Evolutionary conservation across 2,113 vertebrate genomes (phyloP).

Genomic region (Arenaria interpres): DNA sequence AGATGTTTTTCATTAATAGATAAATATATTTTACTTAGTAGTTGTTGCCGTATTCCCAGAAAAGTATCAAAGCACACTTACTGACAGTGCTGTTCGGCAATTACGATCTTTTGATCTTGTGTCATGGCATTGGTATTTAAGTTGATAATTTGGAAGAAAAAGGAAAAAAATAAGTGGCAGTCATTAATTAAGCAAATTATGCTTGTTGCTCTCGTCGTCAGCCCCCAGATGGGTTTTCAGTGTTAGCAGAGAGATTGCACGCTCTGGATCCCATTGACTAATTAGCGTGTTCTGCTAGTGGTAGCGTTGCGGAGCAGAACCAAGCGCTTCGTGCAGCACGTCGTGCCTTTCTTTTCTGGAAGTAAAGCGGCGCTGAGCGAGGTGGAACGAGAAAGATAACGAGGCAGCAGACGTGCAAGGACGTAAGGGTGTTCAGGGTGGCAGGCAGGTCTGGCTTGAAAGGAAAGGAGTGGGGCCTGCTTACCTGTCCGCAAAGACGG

Average conservation of each 20-base stretch:
- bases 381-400: background rate
- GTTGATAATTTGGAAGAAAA: background rate
- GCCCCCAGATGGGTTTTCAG: background rate
- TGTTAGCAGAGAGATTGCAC: background rate
- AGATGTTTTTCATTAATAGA: background rate
- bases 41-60: background rate
- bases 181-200: background rate
- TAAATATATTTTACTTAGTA: background rate
- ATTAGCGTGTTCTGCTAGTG: background rate
- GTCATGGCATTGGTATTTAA: background rate
- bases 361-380: background rate
- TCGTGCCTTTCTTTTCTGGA: background rate
- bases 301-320: background rate
- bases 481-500: accelerated
- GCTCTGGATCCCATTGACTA: background rate
- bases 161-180: background rate
- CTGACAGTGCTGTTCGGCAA: background rate
- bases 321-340: background rate
- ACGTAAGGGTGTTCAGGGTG: accelerated
- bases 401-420: background rate
- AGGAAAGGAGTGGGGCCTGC: background rate
- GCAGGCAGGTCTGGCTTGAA: background rate
- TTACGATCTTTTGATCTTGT: background rate
- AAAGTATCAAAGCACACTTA: background rate
- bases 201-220: background rate